These are phyloP conservation scores for Naso thynnoides DNA, from an alignment of 2,797 vertebrate species.

Conservation along the genomic window DNA sequence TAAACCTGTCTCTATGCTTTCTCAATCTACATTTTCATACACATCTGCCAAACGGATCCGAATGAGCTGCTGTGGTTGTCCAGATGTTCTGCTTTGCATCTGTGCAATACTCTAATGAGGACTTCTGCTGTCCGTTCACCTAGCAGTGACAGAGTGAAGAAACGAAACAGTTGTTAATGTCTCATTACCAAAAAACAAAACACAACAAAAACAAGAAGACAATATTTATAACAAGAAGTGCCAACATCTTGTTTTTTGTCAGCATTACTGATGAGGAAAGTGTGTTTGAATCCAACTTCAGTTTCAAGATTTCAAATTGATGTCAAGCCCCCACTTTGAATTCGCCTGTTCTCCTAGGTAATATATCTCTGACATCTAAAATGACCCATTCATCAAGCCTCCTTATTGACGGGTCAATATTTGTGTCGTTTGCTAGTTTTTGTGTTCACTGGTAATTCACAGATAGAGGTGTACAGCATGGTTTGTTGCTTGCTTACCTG, in stretches of 20 bases:
- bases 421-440: neutral
- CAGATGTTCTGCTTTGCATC: constrained; percentile 75
- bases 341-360: neutral
- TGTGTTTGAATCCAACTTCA: neutral
- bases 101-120: constrained; percentile 52
- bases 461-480: neutral
- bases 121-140: neutral
- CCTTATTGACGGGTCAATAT: neutral
- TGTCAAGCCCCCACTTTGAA: neutral
- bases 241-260: neutral
- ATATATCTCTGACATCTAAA: neutral
- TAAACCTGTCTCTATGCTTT: constrained; percentile 56
- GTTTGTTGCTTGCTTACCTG: neutral
- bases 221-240: neutral
- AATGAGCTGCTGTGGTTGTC: constrained; percentile 40
- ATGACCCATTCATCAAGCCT: neutral
- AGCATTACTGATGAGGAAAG: neutral
- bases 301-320: constrained; percentile 1
- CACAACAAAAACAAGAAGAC: neutral
- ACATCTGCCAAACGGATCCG: constrained; percentile 58
- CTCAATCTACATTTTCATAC: constrained; percentile 78
- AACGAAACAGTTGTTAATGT: constrained; percentile 7
- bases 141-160: neutral
- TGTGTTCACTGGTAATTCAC: neutral
- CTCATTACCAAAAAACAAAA: neutral